Conservation (phyloP, 2,113 vertebrate genomes). For the Furnarius figulus region DNA sequence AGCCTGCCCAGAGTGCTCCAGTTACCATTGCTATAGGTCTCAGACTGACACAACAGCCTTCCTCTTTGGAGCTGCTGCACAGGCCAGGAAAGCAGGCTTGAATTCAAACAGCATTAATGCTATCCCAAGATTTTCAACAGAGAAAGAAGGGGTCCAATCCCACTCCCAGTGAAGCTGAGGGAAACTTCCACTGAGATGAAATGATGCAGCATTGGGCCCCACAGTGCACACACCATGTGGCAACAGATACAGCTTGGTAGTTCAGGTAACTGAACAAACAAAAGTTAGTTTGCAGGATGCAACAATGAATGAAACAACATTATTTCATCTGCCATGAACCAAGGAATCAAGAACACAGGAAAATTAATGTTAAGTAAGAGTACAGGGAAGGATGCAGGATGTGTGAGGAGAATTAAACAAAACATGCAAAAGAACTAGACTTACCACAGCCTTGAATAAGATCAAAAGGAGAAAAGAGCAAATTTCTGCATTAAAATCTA, state of each 20-base stretch:
- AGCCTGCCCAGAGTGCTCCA: not conserved
- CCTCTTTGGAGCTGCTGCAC: not conserved
- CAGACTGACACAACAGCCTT: not conserved
- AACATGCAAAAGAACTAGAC: conserved; percentile 82
- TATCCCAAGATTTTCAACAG: not conserved
- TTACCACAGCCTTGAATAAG: conserved; percentile 97
- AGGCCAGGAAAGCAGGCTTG: conserved; percentile 1
- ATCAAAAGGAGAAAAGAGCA: conserved; percentile 88
- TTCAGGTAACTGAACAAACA: conserved; percentile 42
- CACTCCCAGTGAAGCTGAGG: not conserved
- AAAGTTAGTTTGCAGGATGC: conserved; percentile 69
- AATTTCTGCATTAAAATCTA: conserved; percentile 83
- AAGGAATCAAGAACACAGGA: not conserved
- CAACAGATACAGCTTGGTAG: conserved; percentile 49
- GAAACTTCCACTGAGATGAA: not conserved
- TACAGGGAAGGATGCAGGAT: conserved; percentile 30
- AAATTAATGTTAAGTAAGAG: conserved; percentile 69
- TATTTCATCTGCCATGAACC: conserved; percentile 24
- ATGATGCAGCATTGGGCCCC: not conserved
- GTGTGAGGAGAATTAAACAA: conserved; percentile 72
- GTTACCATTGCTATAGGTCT: not conserved
- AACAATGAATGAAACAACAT: conserved; percentile 27
- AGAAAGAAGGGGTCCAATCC: not conserved
- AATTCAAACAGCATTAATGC: conserved; percentile 52
- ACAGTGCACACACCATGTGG: not conserved